Conservation (phyloP, 92 coral and sea anemone genomes). For the Meandrina meandrites region DNA sequence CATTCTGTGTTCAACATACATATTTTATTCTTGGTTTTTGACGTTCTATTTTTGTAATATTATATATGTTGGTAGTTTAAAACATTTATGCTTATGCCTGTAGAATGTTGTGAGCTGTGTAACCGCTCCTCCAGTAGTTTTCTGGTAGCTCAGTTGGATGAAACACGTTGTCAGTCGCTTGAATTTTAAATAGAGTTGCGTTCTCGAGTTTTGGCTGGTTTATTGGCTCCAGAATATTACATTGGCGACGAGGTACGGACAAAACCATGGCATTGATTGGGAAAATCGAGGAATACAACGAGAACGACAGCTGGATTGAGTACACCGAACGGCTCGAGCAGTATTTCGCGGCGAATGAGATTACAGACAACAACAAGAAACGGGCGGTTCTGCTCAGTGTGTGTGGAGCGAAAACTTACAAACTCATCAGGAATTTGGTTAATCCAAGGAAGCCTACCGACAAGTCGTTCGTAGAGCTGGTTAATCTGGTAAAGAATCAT, state of each 20-base stretch:
- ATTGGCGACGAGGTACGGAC: constrained; percentile 38
- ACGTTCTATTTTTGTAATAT: no score
- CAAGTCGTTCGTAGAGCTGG: constrained; percentile 43
- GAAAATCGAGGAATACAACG: constrained; percentile 20
- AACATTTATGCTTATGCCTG: no score
- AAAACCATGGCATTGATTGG: constrained; percentile 19
- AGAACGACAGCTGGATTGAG: constrained; percentile 42
- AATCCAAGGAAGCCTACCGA: constrained; percentile 33
- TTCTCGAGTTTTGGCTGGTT: constrained; percentile 1
- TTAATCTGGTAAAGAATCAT: constrained; percentile 38
- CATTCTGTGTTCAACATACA: no score
- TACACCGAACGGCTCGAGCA: constrained; percentile 37
- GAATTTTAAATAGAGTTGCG: constrained; percentile 2
- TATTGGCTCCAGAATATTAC: constrained; percentile 17
- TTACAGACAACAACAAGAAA: constrained; percentile 39
- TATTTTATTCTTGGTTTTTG: no score
- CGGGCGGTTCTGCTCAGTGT: constrained; percentile 45
- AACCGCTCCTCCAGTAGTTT: constrained; percentile 26
- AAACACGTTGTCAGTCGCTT: background rate
- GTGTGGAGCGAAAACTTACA: constrained; percentile 49
- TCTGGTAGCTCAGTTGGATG: background rate
- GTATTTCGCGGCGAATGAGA: constrained; percentile 41
- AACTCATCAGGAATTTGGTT: constrained; percentile 45
- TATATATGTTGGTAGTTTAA: no score
- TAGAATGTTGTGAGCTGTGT: constrained; percentile 1